Evolutionary conservation across 2,113 vertebrate species (phyloP), one percentile per base, ranked within the genome.

Genomic region (Zingel zingel): DNA sequence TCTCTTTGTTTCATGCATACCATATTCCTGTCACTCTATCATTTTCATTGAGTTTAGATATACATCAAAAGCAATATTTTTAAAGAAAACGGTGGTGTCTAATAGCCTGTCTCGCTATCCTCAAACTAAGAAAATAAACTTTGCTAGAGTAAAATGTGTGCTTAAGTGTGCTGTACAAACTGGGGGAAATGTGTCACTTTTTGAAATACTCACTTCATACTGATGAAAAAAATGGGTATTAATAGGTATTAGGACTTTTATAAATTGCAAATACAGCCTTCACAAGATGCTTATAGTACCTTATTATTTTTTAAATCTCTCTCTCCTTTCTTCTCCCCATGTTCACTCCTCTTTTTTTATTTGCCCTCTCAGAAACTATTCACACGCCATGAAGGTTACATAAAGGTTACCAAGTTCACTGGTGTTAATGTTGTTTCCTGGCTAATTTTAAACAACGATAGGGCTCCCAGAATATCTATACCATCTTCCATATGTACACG

Each of bases 41-140:
- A 70, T 75, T 71, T 62, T 77, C 36, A 57, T 16, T 59, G 14
- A 2, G 21, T 65, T 57, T 16, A 72, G 30, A 76, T 82, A 78
- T 2, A 81, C 61, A 82, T 76, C 62, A 76, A 59, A 56, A 74
- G 53, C 56, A 87, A 83, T 84, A 82, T 91, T 94, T 88, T 65
- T 23, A 89, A 27, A 89, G 69, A 79, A 93, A 91, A 86, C 81
- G 61, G 39, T 79, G 23, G 50, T 79, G 23, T 57, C 76, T 50
- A 65, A 85, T 62, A 79, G 69, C 78, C 53, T 56, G 56, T 69
- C 74, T 63, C 68, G 75, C 75, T 67, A 77, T 78, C n/a, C 69
- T 77, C 51, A 67, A 78, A 74, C 85, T 50, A 74, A 83, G 74
- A 86, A 83, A 89, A 88, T 82, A 91, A 88, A 85, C 69, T n/a